Conservation (phyloP, 2,113 vertebrate species). For the Asarcornis scutulata region DNA sequence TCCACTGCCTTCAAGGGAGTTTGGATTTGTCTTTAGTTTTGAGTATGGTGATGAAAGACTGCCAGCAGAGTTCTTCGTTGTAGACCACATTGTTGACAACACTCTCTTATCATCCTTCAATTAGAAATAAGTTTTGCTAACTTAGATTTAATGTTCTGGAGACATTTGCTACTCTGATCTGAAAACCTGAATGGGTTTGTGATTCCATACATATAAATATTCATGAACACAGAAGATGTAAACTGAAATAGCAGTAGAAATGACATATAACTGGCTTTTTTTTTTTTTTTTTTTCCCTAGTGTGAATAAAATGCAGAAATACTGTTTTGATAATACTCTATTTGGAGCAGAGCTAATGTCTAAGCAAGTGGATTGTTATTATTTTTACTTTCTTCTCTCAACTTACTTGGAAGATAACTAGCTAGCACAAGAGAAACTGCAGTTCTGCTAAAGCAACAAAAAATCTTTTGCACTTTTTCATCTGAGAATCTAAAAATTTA, state of each 20-base stretch:
- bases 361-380: neutral
- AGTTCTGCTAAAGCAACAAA: neutral
- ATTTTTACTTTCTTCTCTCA: neutral
- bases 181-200: neutral
- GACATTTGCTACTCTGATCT: neutral
- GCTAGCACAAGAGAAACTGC: neutral
- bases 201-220: neutral
- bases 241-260: neutral
- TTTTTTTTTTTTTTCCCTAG: neutral
- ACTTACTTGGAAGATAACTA: neutral
- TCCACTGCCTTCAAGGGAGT: neutral
- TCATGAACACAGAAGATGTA: neutral
- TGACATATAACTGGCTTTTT: neutral
- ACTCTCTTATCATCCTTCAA: neutral
- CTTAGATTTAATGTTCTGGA: neutral
- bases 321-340: neutral
- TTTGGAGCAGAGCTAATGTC: neutral
- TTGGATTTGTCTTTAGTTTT: neutral
- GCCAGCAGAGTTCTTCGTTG: neutral
- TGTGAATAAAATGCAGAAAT: neutral
- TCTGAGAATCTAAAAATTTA: neutral
- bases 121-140: neutral
- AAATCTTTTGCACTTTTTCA: neutral
- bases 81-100: neutral
- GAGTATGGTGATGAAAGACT: neutral